Conservation (phyloP, 2,797 vertebrate species). For the Halcyon leucocephala region DNA sequence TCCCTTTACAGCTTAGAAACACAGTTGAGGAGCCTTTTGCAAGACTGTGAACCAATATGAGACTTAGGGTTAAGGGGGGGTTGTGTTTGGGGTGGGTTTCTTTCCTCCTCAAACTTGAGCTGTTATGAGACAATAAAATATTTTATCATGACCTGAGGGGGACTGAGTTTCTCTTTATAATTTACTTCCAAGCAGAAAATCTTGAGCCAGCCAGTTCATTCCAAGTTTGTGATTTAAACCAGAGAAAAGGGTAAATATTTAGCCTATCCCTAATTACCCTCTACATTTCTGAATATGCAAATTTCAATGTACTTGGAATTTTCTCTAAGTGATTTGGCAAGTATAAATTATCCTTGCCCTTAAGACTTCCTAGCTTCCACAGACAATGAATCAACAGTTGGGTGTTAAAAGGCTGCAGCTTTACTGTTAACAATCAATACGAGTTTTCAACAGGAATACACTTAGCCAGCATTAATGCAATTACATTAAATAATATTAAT, state of each 20-base stretch:
- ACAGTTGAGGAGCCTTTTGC: background rate
- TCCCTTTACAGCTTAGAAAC: background rate
- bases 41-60: background rate
- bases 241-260: slow-evolving; percentile 67
- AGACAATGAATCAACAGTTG: slow-evolving; percentile 67
- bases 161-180: background rate
- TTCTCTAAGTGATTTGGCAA: slow-evolving; percentile 68
- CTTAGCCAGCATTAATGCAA: slow-evolving; percentile 54
- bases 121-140: slow-evolving; percentile 21
- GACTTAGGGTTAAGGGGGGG: fast-evolving
- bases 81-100: background rate
- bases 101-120: background rate
- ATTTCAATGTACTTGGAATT: slow-evolving; percentile 59
- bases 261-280: slow-evolving; percentile 62
- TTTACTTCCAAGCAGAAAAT: slow-evolving; percentile 43
- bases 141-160: background rate
- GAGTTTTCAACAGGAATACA: slow-evolving; percentile 66
- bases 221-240: slow-evolving; percentile 52
- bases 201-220: background rate
- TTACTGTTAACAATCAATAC: slow-evolving; percentile 72
- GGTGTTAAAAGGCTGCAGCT: slow-evolving; percentile 61
- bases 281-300: slow-evolving; percentile 68
- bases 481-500: slow-evolving; percentile 71
- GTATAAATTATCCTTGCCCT: slow-evolving; percentile 73
- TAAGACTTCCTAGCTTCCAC: slow-evolving; percentile 38